Percentiles rank a stretch among this genome's conserved stretches.
These are phyloP conservation scores for Philereme transversata DNA, from an alignment of 2,888 invertebrate genomes.

Conservation along the genomic window DNA sequence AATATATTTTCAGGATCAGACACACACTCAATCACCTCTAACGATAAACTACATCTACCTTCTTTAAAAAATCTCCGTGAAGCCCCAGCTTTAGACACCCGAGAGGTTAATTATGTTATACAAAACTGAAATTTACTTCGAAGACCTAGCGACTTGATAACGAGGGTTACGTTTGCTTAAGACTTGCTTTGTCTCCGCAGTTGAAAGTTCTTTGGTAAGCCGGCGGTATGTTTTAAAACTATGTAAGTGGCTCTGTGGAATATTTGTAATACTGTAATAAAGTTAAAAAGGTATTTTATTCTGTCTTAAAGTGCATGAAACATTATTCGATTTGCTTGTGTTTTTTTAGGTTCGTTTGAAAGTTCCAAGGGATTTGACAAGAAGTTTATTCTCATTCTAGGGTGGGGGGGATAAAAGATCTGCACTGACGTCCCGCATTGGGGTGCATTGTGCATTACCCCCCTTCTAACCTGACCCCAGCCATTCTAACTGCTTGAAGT, in stretches of 20 bases:
- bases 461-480: too few relatives aligned
- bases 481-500: too few relatives aligned
- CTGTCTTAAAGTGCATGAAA: background rate
- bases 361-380: too few relatives aligned
- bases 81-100: slow-evolving; percentile 11
- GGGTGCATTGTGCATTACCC: too few relatives aligned
- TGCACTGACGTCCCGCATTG: too few relatives aligned
- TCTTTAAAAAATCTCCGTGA: background rate
- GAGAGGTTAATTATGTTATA: slow-evolving; percentile 39
- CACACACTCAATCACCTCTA: too few relatives aligned
- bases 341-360: too few relatives aligned
- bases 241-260: slow-evolving; percentile 1
- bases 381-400: too few relatives aligned
- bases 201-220: slow-evolving; percentile 9
- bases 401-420: too few relatives aligned
- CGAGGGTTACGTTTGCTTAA: slow-evolving; percentile 33
- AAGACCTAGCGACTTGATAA: slow-evolving; percentile 28
- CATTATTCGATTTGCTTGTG: background rate
- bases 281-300: background rate
- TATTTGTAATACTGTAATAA: background rate
- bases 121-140: slow-evolving; percentile 38
- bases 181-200: slow-evolving; percentile 22
- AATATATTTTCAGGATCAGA: too few relatives aligned
- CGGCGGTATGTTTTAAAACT: slow-evolving; percentile 1
- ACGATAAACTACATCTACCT: too few relatives aligned